phyloP scores from a whole-genome alignment of 2,797 vertebrate species.

The Crenichthys baileyi region DNA sequence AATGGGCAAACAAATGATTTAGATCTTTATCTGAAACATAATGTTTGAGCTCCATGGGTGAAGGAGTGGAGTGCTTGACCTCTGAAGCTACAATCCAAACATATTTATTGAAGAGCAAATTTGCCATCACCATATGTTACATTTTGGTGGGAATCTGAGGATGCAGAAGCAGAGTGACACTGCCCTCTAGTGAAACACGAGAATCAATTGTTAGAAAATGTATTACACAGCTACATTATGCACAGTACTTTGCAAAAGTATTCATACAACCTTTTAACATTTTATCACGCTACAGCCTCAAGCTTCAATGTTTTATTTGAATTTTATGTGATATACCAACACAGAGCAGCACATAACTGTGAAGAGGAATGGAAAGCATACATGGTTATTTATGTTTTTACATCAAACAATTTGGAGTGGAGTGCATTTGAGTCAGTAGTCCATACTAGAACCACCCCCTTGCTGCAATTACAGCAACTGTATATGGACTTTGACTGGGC shows the following conservation, averaged over 20 bases:
- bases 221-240: neutral
- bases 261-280: neutral
- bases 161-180: constrained; percentile 28
- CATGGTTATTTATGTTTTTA: too few relatives aligned
- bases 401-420: neutral
- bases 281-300: neutral
- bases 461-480: neutral
- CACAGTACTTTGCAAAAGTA: too few relatives aligned
- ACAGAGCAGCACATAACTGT: neutral
- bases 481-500: neutral
- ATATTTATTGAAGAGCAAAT: neutral
- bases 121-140: neutral
- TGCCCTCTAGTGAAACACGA: constrained; percentile 66
- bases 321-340: neutral
- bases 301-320: neutral
- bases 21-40: constrained; percentile 24
- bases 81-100: too few relatives aligned
- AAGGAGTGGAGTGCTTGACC: neutral
- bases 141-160: neutral
- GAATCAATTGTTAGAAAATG: neutral
- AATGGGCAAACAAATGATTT: constrained; percentile 50
- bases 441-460: neutral
- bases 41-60: neutral
- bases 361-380: too few relatives aligned
- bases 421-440: neutral